A percentile compares a stretch with the other conserved stretches of the same genome.
Evolutionary conservation across 2,888 invertebrate species (phyloP).

Genomic region (Hyppa rectilinea): DNA sequence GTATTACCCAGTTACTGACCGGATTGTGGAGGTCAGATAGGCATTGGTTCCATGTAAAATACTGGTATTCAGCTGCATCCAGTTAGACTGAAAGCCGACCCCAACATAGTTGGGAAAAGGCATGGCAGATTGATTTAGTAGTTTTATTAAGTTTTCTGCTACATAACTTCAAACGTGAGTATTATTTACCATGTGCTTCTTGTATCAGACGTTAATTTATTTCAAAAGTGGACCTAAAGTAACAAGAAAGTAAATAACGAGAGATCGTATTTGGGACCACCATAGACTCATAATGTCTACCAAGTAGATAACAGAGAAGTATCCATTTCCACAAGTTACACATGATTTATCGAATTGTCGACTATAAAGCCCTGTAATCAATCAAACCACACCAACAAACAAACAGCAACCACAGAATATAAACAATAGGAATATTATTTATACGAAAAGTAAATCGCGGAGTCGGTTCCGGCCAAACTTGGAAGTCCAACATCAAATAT

Average conservation of each 20-base stretch:
- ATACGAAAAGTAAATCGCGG: slow-evolving; percentile 31
- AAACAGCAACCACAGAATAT: slow-evolving; percentile 30
- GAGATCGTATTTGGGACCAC: not conserved
- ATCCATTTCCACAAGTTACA: not conserved
- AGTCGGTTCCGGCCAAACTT: slow-evolving; percentile 45
- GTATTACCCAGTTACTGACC: no score
- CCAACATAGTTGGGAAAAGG: no score
- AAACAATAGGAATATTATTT: slow-evolving; percentile 46
- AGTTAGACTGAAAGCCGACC: no score
- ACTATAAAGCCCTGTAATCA: slow-evolving; percentile 18
- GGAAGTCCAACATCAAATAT: slow-evolving; percentile 67
- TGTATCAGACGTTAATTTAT: not conserved
- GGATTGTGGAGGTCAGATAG: no score
- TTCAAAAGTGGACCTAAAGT: no score
- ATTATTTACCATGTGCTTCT: not conserved
- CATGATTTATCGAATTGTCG: slow-evolving; percentile 7
- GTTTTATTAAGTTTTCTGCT: no score
- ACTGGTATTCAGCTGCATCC: no score
- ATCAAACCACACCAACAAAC: slow-evolving; percentile 21
- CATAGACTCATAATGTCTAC: not conserved
- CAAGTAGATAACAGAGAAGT: not conserved
- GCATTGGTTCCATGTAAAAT: no score
- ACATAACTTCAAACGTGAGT: no score
- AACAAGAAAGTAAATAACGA: no score
- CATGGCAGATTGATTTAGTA: no score